Evolutionary conservation across 2,888 invertebrate genomes (phyloP), one percentile per base, ranked within the genome.

Genomic region (Matsumyia berberina): DNA sequence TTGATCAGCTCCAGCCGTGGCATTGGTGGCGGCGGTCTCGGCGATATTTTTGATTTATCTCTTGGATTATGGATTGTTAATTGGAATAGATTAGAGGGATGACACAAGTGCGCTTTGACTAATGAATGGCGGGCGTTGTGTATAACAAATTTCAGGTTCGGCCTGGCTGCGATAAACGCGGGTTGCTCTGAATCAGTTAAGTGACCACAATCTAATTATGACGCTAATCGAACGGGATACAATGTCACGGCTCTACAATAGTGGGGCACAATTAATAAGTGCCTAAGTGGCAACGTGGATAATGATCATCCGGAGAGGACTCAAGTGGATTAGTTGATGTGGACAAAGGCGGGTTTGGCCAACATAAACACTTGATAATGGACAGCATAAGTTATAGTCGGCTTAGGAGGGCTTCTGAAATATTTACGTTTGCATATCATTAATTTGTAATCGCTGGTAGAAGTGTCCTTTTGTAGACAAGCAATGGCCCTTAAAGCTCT

Each of bases 31-130:
- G 5, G 11, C 24, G 24, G 42, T 19, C 5, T 35, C 31, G 19
- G 42, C 64, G 46, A 70, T 76, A 70, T 85, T 74, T 85, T 80
- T 85, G 80, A 85, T 80, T 80, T 85, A 85, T 85, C 66, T 53
- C 70, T 29, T 11, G 80, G 80, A 74, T 80, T 85, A 85, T 76
- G 70, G 69, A 80, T 74, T 69, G 85, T 74, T 80, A 80, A 74
- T 80, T 85, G 64, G 62, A 67, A 53, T 33, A 69, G 73, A 79
- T 78, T 66, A 67, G 12, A 37, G 29, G 24, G 51, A 57, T 57
- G 67, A 51, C 58, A 53, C 76, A 55, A 58, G 67, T 66, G 57
- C 29, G 49, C 42, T 44, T 15, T 77, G 51, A 67, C 35, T 60
- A 60, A 69, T 77, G 49, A 49, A 37, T n/a, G 17, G 24, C 24